These are phyloP conservation scores for Drosophila lini DNA, from an alignment of 1,140 invertebrate species.

Conservation along the genomic window DNA sequence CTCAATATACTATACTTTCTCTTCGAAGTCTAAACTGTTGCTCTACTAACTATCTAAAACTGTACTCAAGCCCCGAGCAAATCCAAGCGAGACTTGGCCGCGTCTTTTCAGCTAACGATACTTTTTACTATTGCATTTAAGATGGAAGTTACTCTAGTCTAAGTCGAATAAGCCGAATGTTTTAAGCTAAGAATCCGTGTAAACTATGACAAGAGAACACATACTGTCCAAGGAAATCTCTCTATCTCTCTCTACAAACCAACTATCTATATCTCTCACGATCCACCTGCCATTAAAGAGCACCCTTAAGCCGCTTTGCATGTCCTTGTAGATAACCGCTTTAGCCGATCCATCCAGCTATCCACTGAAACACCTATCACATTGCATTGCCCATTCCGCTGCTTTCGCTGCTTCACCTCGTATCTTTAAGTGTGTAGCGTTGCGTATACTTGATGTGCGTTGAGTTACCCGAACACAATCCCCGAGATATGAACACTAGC, in stretches of 20 bases:
- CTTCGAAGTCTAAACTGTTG: constrained; percentile 45
- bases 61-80: constrained; percentile 36
- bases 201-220: constrained; percentile 74
- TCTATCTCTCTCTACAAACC: not conserved
- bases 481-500: constrained; percentile 6
- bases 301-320: constrained; percentile 39
- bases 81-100: constrained; percentile 26
- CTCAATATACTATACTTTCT: constrained; percentile 40
- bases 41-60: constrained; percentile 37
- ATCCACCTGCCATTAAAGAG: constrained; percentile 16
- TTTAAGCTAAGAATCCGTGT: constrained; percentile 70
- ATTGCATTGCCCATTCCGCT: constrained; percentile 7
- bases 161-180: constrained; percentile 57
- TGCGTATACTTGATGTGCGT: constrained; percentile 55
- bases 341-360: constrained; percentile 16
- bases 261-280: constrained; percentile 18
- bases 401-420: constrained; percentile 37
- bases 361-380: constrained; percentile 8
- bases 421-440: constrained; percentile 68
- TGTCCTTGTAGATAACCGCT: constrained; percentile 32
- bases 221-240: constrained; percentile 44
- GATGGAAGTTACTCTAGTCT: constrained; percentile 50
- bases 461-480: constrained; percentile 13
- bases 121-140: constrained; percentile 59
- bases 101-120: constrained; percentile 70